Evolutionary conservation across 2,113 vertebrate genomes (phyloP).

Genomic region (Calidris pugnax): DNA sequence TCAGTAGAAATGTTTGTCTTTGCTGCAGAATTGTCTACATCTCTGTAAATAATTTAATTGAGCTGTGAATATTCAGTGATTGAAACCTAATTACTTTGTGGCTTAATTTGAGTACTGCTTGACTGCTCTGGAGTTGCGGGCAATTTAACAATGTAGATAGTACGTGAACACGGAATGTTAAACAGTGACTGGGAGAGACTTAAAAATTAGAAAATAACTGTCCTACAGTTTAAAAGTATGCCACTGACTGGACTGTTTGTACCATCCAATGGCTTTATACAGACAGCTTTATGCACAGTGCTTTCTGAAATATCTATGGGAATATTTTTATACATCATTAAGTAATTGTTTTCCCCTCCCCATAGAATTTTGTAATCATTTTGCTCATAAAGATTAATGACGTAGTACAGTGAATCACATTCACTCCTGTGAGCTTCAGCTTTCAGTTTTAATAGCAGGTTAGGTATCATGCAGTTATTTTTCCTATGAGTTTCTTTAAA

Average conservation of each 20-base stretch:
- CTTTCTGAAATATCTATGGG: conserved; percentile 2
- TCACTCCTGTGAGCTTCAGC: not conserved
- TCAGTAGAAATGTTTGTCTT: conserved; percentile 66
- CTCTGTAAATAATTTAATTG: conserved; percentile 80
- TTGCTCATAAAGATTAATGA: conserved; percentile 66
- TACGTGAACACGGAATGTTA: conserved; percentile 70
- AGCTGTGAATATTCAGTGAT: conserved; percentile 80
- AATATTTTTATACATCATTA: conserved; percentile 1
- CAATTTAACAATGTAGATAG: conserved; percentile 75
- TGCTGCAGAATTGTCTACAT: conserved; percentile 55
- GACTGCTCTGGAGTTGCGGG: conserved; percentile 70
- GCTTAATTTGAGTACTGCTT: conserved; percentile 77
- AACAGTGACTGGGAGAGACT: conserved; percentile 47
- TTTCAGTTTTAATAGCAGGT: not conserved
- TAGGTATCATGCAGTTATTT: not conserved
- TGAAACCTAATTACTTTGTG: conserved; percentile 79
- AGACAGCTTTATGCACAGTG: not conserved
- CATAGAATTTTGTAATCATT: conserved; percentile 21
- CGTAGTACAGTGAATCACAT: not conserved
- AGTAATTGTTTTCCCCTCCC: conserved; percentile 51
- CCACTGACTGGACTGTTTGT: not conserved
- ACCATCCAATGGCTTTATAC: not conserved
- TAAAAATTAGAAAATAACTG: conserved; percentile 14
- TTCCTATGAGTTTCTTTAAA: conserved; percentile 26
- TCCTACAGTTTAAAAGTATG: not conserved